Conservation (phyloP, 2,113 vertebrate genomes). For the Puffinus mauretanicus region DNA sequence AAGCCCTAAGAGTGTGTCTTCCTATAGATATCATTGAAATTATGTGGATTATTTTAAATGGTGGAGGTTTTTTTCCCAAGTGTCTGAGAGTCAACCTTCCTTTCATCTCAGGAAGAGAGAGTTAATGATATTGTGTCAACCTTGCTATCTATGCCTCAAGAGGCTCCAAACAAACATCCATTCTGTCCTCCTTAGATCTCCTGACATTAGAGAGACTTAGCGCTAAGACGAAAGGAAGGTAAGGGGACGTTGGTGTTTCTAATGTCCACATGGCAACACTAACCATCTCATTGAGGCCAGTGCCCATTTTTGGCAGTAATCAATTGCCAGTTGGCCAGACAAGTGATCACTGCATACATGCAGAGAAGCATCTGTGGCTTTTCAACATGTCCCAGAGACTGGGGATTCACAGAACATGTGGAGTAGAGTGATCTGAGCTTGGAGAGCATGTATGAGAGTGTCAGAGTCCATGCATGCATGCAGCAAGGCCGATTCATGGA, state of each 20-base stretch:
- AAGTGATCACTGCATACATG: neutral
- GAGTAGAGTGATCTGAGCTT: neutral
- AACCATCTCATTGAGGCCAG: neutral
- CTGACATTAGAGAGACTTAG: neutral
- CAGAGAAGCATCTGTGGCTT: constrained; percentile 18
- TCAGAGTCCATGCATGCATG: neutral
- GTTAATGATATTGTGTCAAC: neutral
- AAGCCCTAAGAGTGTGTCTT: neutral
- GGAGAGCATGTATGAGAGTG: neutral
- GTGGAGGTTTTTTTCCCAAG: neutral
- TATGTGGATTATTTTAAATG: neutral
- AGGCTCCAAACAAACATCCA: neutral
- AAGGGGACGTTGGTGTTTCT: neutral
- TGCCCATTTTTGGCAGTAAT: neutral
- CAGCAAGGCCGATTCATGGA: neutral
- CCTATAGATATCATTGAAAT: neutral
- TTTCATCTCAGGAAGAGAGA: neutral
- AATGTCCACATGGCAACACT: neutral
- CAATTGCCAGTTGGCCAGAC: neutral
- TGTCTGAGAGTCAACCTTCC: neutral
- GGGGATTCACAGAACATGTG: neutral
- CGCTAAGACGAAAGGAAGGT: neutral
- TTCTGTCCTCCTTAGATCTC: neutral
- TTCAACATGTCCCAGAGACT: neutral
- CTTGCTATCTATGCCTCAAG: neutral